Percentiles rank a stretch among this genome's conserved stretches.
phyloP scores from a whole-genome alignment of 2,888 invertebrate species.

The Cylindroiulus punctatus region DNA sequence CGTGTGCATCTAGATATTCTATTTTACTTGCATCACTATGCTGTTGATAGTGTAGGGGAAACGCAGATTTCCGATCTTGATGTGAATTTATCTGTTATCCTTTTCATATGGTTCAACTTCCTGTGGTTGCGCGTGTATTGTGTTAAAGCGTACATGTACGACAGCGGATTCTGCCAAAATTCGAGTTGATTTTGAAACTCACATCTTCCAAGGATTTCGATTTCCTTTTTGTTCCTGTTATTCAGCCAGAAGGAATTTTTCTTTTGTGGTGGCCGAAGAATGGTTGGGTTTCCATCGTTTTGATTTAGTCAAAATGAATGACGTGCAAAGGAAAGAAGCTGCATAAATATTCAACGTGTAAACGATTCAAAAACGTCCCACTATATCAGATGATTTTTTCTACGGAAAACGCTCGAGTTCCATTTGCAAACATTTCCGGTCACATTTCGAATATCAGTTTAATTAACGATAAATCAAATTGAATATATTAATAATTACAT shows the following conservation, averaged over 20 bases:
- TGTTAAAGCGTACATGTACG: neutral
- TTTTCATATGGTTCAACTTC: neutral
- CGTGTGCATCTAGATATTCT: neutral
- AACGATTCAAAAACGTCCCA: no score
- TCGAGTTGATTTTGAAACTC: neutral
- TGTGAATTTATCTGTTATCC: neutral
- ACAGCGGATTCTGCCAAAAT: neutral
- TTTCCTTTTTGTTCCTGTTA: neutral
- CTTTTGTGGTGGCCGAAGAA: neutral
- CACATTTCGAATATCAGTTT: neutral
- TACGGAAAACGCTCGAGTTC: no score
- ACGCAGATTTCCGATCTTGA: conserved; percentile 19
- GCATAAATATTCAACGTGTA: no score
- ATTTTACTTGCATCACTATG: neutral
- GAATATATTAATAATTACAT: no score
- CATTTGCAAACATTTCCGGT: no score
- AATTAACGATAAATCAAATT: neutral
- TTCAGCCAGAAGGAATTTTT: neutral
- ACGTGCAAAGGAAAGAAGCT: neutral
- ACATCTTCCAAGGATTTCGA: neutral
- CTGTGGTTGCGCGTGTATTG: neutral
- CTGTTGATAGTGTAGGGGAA: neutral
- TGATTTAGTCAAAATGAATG: neutral
- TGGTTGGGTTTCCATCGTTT: neutral
- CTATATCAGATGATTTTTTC: no score